Evolutionary conservation across 2,797 vertebrate genomes (phyloP).

Genomic region (Alfaro cultratus): DNA sequence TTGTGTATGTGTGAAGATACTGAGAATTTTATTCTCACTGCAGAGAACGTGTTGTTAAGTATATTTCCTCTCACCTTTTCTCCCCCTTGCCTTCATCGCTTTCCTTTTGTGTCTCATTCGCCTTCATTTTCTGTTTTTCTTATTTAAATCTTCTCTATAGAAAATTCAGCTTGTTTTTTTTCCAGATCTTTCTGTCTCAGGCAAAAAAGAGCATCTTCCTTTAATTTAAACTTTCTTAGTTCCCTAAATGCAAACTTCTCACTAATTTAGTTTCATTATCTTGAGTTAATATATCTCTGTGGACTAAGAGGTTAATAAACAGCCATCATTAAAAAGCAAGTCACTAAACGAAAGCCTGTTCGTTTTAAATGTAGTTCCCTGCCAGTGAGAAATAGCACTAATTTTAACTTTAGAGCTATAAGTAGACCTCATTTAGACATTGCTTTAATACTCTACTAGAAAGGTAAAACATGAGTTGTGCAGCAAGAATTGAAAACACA

Average conservation of each 20-base stretch:
- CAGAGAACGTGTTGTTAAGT: slow-evolving; percentile 48
- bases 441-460: background rate
- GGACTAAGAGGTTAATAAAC: slow-evolving; percentile 60
- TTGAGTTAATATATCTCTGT: slow-evolving; percentile 47
- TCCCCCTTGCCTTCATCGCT: slow-evolving; percentile 25
- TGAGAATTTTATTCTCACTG: slow-evolving; percentile 54
- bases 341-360: slow-evolving; percentile 48
- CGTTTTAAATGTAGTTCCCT: slow-evolving; percentile 50
- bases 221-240: slow-evolving; percentile 26
- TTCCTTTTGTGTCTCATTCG: slow-evolving; percentile 34
- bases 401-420: background rate
- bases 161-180: slow-evolving; percentile 19
- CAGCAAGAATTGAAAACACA: background rate
- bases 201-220: slow-evolving; percentile 33
- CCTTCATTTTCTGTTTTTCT: slow-evolving; percentile 20
- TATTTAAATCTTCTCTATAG: slow-evolving; percentile 20
- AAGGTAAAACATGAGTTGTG: background rate
- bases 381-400: background rate
- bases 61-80: slow-evolving; percentile 47
- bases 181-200: slow-evolving; percentile 39
- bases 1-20: slow-evolving; percentile 30
- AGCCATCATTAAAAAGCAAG: slow-evolving; percentile 45
- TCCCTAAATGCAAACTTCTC: slow-evolving; percentile 45
- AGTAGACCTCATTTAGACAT: background rate
- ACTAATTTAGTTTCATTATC: slow-evolving; percentile 60